Evolutionary conservation across 2,113 vertebrate genomes (phyloP).

Genomic region (Oncorhynchus nerka): DNA sequence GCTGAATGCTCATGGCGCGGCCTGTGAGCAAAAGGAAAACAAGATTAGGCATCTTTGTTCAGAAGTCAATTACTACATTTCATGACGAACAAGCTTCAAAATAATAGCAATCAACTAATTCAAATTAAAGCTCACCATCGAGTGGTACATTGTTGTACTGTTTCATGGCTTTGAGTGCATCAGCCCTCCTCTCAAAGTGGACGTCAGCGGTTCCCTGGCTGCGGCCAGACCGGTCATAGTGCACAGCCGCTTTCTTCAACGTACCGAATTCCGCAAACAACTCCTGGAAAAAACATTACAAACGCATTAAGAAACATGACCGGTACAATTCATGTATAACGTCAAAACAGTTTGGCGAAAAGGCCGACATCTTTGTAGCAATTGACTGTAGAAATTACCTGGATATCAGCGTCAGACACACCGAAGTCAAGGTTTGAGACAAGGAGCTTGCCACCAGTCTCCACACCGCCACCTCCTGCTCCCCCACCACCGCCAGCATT

Average conservation of each 20-base stretch:
- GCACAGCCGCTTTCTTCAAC: slow-evolving; percentile 87
- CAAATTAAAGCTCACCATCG: slow-evolving; percentile 79
- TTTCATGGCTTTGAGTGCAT: slow-evolving; percentile 94
- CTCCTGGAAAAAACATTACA: slow-evolving; percentile 72
- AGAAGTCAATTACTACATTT: neutral
- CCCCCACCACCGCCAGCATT: slow-evolving; percentile 25
- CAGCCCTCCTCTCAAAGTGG: slow-evolving; percentile 89
- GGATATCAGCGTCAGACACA: slow-evolving; percentile 92
- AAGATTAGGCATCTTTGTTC: neutral
- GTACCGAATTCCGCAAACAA: slow-evolving; percentile 93
- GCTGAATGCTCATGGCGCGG: slow-evolving; percentile 95
- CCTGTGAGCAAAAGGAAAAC: slow-evolving; percentile 67
- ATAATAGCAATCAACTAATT: neutral
- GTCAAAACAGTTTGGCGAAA: neutral
- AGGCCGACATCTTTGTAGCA: neutral
- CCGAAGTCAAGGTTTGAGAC: slow-evolving; percentile 96
- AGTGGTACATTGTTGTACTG: slow-evolving; percentile 95
- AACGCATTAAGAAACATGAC: neutral
- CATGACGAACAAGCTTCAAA: neutral
- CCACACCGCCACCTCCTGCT: slow-evolving; percentile 64
- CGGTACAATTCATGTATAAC: neutral
- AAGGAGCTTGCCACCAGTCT: slow-evolving; percentile 85
- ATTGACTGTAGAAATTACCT: slow-evolving; percentile 70
- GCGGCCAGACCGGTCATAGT: slow-evolving; percentile 93
- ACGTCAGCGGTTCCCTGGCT: slow-evolving; percentile 94